Base-by-base conservation (phyloP, 2,113 vertebrate species). In the Edolisoma coerulescens region DNA sequence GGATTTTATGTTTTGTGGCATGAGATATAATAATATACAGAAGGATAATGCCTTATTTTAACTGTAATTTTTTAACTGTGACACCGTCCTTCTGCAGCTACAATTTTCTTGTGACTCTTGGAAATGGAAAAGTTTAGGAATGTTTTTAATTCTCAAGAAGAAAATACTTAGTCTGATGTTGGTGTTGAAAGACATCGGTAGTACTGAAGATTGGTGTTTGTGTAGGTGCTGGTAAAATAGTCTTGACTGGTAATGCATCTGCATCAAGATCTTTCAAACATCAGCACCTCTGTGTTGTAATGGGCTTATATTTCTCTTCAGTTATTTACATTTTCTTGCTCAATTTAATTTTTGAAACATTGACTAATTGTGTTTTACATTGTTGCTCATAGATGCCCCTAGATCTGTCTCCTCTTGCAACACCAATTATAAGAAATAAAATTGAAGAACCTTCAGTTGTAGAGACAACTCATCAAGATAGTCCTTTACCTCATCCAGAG, bases 331-430 rank as follows among this genome's bases (percentile, higher is more conserved):
- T 91, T 71, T 75, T 84, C 8, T 90, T 92, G 10, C 2, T 2
- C 59, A 39, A 70, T 74, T 59, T 45, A 26, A 53, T 61, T 73
- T 97, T 84, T 91, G 59, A 84, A 85, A 50, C 49, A 56, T 5
- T 70, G 41, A 84, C 12, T 91, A 23, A 63, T 92, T 93, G 96
- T 92, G 20, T 73, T 87, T 94, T 57, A 69, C 19, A 2, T 81
- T 80, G 92, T 47, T 78, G 88, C 69, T 90, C 22, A 85, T 88
- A 99, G 99, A 98, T 99, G 98, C 99, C 99, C 45, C 97, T 99
- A 97, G 99, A 99, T 98, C 98, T 99, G 97, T 99, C 99, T 49
- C 99, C 99, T 94, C 99, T 99, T 95, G 99, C 98, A 80, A 99
- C 99, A 83, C 99, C 99, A 24, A 98, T 99, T 95, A 99, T 99